Percentiles rank a stretch among this genome's conserved stretches.
Evolutionary conservation across 92 coral and sea anemone species (phyloP).

Genomic region (Heliopora coerulea): DNA sequence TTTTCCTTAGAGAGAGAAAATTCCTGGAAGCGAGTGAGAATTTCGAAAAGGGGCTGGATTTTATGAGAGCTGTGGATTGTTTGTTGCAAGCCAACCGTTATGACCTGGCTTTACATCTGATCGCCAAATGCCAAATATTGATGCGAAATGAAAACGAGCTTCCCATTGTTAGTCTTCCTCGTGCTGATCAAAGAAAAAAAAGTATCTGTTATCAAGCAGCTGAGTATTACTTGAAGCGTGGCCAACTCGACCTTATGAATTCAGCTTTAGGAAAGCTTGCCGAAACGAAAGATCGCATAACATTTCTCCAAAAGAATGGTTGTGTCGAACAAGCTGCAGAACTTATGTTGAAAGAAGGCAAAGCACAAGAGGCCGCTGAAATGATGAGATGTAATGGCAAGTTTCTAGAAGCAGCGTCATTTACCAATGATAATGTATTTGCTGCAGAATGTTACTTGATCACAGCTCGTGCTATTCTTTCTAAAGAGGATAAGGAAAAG

Average conservation of each 20-base stretch:
- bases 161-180: constrained; percentile 5
- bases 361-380: constrained; percentile 67
- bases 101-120: constrained; percentile 71
- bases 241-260: constrained; percentile 49
- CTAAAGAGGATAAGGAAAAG: neutral
- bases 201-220: constrained; percentile 44
- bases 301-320: constrained; percentile 68
- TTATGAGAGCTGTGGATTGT: constrained; percentile 68
- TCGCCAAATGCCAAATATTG: constrained; percentile 58
- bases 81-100: constrained; percentile 65
- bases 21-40: constrained; percentile 78
- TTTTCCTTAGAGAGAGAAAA: constrained; percentile 61
- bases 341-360: constrained; percentile 65
- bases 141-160: neutral
- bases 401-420: constrained; percentile 71
- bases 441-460: constrained; percentile 73
- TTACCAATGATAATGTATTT: constrained; percentile 48
- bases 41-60: constrained; percentile 68
- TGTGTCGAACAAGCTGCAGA: constrained; percentile 76
- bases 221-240: constrained; percentile 12
- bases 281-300: constrained; percentile 68
- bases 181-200: constrained; percentile 34
- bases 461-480: constrained; percentile 55
- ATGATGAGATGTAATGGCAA: constrained; percentile 69
- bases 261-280: constrained; percentile 72